A percentile compares a stretch with the other conserved stretches of the same genome.
Conservation (phyloP, 2,888 invertebrate genomes). For the Stenodema calcarata region DNA sequence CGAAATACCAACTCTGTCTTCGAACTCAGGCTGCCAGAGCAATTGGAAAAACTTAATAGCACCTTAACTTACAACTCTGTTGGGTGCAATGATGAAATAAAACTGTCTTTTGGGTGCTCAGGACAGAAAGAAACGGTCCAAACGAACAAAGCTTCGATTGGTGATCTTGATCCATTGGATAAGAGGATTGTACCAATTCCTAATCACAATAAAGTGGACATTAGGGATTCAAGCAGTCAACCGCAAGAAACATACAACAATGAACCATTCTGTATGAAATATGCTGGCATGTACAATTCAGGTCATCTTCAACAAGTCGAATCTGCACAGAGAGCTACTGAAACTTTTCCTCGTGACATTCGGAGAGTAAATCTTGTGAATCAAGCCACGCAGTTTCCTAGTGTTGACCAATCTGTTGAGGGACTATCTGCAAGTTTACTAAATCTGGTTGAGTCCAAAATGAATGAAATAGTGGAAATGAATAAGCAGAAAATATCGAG, state of each 20-base stretch:
- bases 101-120: conserved; percentile 33
- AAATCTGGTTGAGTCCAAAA: conserved; percentile 19
- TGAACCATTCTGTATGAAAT: background rate
- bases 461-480: background rate
- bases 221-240: background rate
- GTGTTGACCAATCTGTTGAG: background rate
- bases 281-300: background rate
- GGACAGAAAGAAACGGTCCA: background rate
- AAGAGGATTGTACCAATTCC: background rate
- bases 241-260: background rate
- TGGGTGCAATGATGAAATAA: conserved; percentile 48
- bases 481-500: background rate
- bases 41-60: conserved; percentile 43
- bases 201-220: background rate
- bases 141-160: background rate
- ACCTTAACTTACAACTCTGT: conserved; percentile 43
- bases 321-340: background rate
- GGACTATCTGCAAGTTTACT: background rate
- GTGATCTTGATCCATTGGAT: background rate
- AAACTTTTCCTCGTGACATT: background rate
- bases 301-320: background rate
- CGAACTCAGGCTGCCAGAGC: conserved; percentile 51
- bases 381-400: conserved; percentile 29
- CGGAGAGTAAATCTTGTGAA: background rate
- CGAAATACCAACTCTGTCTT: conserved; percentile 45